These are phyloP conservation scores for Aradus depressus DNA, from an alignment of 2,888 invertebrate species.

Conservation along the genomic window DNA sequence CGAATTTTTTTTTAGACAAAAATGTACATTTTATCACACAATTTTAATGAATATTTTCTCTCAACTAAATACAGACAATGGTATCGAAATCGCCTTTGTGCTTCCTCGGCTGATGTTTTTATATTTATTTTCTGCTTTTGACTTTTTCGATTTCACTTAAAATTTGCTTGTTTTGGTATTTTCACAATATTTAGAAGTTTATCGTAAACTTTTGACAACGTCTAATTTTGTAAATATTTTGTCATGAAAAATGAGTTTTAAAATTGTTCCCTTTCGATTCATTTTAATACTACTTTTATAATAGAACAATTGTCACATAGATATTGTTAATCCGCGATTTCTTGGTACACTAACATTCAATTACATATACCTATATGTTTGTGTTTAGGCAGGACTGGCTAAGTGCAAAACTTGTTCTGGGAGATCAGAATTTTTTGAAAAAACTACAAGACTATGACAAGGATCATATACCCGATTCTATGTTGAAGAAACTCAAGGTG, in stretches of 20 bases:
- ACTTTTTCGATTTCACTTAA: not conserved
- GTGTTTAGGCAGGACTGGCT: slow-evolving; percentile 70
- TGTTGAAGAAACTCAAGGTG: slow-evolving; percentile 63
- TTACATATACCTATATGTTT: slow-evolving; percentile 8
- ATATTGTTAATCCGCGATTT: no score
- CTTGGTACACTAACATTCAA: no score
- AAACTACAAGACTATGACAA: slow-evolving; percentile 75
- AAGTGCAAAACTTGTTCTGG: slow-evolving; percentile 64
- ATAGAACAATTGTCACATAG: not conserved
- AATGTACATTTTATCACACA: no score
- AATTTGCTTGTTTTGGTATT: no score
- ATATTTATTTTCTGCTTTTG: not conserved
- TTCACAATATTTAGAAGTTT: no score
- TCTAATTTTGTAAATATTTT: no score
- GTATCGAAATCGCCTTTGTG: no score
- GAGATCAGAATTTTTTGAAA: slow-evolving; percentile 72
- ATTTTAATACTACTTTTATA: not conserved
- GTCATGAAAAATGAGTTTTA: no score
- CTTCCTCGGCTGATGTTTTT: not conserved
- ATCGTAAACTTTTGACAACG: no score
- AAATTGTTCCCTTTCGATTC: not conserved
- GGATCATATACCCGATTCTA: slow-evolving; percentile 67
- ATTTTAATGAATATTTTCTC: no score
- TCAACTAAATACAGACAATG: no score
- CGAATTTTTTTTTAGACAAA: no score